phyloP scores from a whole-genome alignment of 1,140 invertebrate genomes.

The Pseudomyrmex cubaensis region DNA sequence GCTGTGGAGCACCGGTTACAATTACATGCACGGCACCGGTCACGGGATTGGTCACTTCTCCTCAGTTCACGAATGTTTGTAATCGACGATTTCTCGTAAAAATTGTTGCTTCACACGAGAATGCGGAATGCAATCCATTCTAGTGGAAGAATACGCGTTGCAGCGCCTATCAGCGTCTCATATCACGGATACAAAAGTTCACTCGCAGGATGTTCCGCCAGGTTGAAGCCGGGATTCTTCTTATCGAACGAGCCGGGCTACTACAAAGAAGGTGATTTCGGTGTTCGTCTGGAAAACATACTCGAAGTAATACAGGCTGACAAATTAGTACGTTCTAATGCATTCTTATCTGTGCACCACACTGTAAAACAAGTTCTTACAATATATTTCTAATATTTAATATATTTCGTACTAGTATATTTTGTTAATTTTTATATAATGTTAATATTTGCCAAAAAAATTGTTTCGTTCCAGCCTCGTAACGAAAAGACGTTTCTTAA shows the following conservation, averaged over 20 bases:
- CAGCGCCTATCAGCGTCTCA: constrained; percentile 90
- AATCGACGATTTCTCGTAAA: constrained; percentile 37
- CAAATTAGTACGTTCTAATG: constrained; percentile 74
- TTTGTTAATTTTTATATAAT: constrained; percentile 7
- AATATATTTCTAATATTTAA: not conserved
- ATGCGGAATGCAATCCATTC: constrained; percentile 38
- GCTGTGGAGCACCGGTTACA: constrained; percentile 92
- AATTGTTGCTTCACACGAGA: constrained; percentile 36
- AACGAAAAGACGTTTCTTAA: constrained; percentile 86
- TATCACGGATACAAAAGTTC: constrained; percentile 81
- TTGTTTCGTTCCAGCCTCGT: constrained; percentile 72
- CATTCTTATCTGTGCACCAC: not conserved
- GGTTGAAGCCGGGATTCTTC: constrained; percentile 92
- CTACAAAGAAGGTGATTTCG: constrained; percentile 94
- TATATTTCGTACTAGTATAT: not conserved
- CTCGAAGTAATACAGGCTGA: constrained; percentile 91
- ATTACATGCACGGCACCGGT: constrained; percentile 95
- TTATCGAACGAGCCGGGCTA: constrained; percentile 93
- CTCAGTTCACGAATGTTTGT: constrained; percentile 92
- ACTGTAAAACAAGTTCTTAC: not conserved
- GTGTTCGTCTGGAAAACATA: constrained; percentile 96
- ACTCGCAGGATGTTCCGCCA: constrained; percentile 65
- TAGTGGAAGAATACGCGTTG: constrained; percentile 71
- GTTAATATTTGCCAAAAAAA: constrained; percentile 5
- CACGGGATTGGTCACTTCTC: constrained; percentile 96